Conservation (phyloP, 2,797 vertebrate genomes). For the Rhabdophis nuchalis region DNA sequence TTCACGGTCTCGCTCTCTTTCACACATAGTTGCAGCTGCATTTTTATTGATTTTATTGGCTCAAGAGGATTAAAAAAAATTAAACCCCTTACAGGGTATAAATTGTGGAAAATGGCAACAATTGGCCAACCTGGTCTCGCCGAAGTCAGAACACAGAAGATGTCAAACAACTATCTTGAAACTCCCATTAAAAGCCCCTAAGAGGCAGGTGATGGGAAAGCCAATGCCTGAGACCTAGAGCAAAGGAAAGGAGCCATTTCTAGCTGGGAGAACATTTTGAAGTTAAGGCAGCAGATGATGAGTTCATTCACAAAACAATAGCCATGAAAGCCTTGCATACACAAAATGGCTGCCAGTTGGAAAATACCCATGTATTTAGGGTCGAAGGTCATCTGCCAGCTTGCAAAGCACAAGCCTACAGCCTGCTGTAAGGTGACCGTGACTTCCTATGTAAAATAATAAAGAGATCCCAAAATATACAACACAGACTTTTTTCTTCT, state of each 20-base stretch:
- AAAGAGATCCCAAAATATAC: background rate
- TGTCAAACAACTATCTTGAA: background rate
- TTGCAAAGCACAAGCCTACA: background rate
- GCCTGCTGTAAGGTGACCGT: background rate
- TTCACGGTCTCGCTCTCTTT: background rate
- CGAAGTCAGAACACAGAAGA: background rate
- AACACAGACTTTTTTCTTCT: background rate
- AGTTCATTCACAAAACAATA: background rate
- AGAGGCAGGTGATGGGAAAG: background rate
- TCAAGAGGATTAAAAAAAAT: conserved; percentile 15
- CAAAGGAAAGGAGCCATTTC: background rate
- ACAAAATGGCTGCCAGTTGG: background rate
- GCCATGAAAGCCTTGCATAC: background rate
- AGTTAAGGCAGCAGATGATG: background rate
- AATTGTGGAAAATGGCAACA: background rate
- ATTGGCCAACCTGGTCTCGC: background rate
- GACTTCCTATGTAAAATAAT: background rate
- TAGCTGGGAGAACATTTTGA: background rate
- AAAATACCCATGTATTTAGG: background rate
- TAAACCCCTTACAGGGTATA: background rate
- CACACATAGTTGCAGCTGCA: background rate
- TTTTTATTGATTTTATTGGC: conserved; percentile 40
- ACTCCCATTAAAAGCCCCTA: background rate
- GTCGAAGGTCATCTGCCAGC: background rate
- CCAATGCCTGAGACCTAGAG: background rate